Evolutionary conservation across 30 jellyfish, hydroid and myxozoan genomes (phyloP), one percentile per base, ranked within the genome.

Genomic region (Haliclystus octoradiatus): DNA sequence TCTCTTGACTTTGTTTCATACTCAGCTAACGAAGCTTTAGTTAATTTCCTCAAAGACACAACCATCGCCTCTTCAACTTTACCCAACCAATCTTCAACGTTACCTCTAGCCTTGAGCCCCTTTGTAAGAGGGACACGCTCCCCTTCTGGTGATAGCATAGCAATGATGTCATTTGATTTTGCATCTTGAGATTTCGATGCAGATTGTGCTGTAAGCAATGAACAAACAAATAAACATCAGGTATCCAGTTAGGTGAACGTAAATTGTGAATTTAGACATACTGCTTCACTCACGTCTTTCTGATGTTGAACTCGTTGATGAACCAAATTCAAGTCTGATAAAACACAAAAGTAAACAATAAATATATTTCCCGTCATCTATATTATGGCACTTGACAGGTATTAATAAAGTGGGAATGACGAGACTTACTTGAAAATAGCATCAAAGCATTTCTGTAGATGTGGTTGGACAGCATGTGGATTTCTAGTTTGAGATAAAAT

Each of bases 401-500:
- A n/a, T n/a, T n/a, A n/a, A n/a, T n/a, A n/a, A n/a, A n/a, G n/a
- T n/a, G n/a, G n/a, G n/a, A n/a, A n/a, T n/a, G n/a, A n/a, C n/a
- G n/a, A 31, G 23, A 67, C 88, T 65, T 65, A 82, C 94, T 82
- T 91, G 19, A 94, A 32, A 47, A 91, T 91, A 2, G 99, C 99
- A 73, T 91, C 99, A 61, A 91, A 91, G 63, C 99, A 91, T 60
- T 91, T 91, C 70, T 91, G 99, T 49, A 91, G 69, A 83, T 91
- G 99, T 1, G 99, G 99, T 49, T 91, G 99, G 0, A 91, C 99
- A 1, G 99, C 99, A 77, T 82, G 99, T 9, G 99, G 99, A 63
- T 91, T 91, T 78, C 99, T 77, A 52, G 99, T 91, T 52, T 91
- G 99, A n/a, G 99, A 91, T 68, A 91, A 52, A 19, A 91, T 91